Conservation (phyloP, 2,888 invertebrate genomes). For the Acleris literana region DNA sequence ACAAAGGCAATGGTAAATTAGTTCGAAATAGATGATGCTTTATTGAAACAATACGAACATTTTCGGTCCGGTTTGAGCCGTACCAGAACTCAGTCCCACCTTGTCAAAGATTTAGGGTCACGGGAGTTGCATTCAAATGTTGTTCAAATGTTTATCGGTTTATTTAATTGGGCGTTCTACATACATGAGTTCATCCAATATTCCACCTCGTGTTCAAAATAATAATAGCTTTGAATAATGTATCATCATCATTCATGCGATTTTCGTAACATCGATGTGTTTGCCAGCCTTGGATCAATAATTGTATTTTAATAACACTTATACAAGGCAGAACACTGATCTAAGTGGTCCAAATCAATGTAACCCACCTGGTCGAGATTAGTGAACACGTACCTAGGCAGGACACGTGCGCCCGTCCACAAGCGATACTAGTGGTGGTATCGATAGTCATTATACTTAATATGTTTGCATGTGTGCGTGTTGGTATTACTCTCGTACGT, state of each 20-base stretch:
- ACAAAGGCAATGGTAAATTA: conserved; percentile 25
- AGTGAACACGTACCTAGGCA: background rate
- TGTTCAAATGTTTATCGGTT: background rate
- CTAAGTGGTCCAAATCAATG: background rate
- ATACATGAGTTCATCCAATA: no score
- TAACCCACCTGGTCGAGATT: conserved; percentile 5
- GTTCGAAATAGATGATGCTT: conserved; percentile 32
- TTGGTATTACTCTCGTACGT: conserved; percentile 9
- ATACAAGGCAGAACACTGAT: no score
- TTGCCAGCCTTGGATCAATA: no score
- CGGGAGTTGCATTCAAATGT: background rate
- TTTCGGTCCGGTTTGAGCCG: background rate
- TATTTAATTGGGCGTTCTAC: no score
- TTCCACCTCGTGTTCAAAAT: no score
- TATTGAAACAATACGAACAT: no score
- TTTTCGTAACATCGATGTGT: no score
- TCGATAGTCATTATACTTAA: conserved; percentile 3
- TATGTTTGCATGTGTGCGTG: background rate
- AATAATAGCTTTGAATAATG: no score
- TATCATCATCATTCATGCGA: no score
- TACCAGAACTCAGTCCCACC: background rate
- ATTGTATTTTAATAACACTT: no score
- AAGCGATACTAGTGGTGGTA: background rate
- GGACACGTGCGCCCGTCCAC: no score
- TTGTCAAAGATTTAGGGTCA: background rate